A percentile compares a stretch with the other conserved stretches of the same genome.
These are phyloP conservation scores for Ennomos erosarius DNA, from an alignment of 2,888 invertebrate species.

Conservation along the genomic window DNA sequence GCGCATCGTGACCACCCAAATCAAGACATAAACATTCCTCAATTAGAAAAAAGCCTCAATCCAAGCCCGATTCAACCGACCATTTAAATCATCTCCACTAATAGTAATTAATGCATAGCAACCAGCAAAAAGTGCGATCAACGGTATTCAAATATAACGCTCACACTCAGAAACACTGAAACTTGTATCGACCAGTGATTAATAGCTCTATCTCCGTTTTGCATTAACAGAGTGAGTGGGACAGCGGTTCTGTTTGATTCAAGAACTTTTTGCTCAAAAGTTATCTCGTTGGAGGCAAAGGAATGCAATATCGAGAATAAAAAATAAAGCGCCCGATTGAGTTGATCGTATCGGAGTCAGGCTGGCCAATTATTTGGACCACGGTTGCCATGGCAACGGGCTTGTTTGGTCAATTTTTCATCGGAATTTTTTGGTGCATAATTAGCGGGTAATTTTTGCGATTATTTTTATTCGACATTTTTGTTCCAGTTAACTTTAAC, in stretches of 20 bases:
- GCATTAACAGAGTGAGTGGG: conserved; percentile 17
- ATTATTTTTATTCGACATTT: too few relatives aligned
- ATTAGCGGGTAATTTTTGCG: background rate
- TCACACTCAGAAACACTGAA: conserved; percentile 44
- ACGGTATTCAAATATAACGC: conserved; percentile 60
- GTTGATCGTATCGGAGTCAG: conserved; percentile 56
- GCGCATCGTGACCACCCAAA: conserved; percentile 31
- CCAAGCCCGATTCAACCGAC: conserved; percentile 13
- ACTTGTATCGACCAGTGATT: conserved; percentile 26
- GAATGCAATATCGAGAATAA: conserved; percentile 66
- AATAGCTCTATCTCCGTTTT: conserved; percentile 25
- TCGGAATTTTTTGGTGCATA: conserved; percentile 7
- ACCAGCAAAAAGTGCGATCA: conserved; percentile 44
- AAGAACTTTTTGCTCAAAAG: conserved; percentile 43
- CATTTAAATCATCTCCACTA: conserved; percentile 40
- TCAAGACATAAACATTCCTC: conserved; percentile 29
- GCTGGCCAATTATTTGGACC: conserved; percentile 66
- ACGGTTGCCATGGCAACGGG: conserved; percentile 68
- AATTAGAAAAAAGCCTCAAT: conserved; percentile 27
- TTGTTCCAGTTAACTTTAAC: too few relatives aligned
- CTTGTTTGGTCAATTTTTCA: conserved; percentile 39
- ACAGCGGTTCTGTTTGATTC: conserved; percentile 25
- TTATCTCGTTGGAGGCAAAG: conserved; percentile 47
- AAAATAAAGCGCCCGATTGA: conserved; percentile 55
- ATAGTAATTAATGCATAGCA: conserved; percentile 47